These are phyloP conservation scores for Symphodus melops DNA, from an alignment of 2,113 vertebrate genomes.

Conservation along the genomic window DNA sequence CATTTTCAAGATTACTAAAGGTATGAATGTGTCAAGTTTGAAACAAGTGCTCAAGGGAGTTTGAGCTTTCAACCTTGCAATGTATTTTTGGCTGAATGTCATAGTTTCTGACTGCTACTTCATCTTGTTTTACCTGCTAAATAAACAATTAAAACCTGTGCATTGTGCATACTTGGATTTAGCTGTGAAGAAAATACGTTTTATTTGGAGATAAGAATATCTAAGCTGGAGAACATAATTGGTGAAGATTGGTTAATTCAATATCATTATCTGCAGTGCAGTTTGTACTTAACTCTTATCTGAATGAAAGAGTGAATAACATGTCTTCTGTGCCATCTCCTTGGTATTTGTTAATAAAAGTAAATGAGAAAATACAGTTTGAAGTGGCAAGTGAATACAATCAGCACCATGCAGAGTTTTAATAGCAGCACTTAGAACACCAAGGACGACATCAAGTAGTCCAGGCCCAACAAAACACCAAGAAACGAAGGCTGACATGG, in stretches of 20 bases:
- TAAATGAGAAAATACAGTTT: not conserved
- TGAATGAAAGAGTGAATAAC: not conserved
- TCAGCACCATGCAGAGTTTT: constrained; percentile 12
- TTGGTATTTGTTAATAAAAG: no score
- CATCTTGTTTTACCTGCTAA: not conserved
- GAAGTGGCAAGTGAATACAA: constrained; percentile 13
- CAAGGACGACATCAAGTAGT: constrained; percentile 41
- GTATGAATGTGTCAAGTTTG: constrained; percentile 3
- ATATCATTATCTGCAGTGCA: not conserved
- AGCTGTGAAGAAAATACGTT: not conserved
- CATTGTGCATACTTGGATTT: not conserved
- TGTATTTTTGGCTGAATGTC: constrained; percentile 9
- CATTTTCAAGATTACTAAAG: not conserved
- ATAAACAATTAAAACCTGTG: not conserved
- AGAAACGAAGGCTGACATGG: constrained; percentile 37
- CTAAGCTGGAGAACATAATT: not conserved
- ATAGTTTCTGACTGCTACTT: not conserved
- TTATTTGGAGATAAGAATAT: not conserved
- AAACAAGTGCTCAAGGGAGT: not conserved
- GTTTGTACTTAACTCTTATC: not conserved
- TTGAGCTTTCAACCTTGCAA: not conserved
- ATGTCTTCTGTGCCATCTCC: not conserved
- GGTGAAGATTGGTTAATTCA: not conserved
- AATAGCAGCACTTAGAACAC: constrained; percentile 23
- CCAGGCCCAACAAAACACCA: constrained; percentile 15